A percentile compares a stretch with the other conserved stretches of the same genome.
Evolutionary conservation across 2,113 vertebrate species (phyloP).

Genomic region (Sphaerodactylus townsendi): DNA sequence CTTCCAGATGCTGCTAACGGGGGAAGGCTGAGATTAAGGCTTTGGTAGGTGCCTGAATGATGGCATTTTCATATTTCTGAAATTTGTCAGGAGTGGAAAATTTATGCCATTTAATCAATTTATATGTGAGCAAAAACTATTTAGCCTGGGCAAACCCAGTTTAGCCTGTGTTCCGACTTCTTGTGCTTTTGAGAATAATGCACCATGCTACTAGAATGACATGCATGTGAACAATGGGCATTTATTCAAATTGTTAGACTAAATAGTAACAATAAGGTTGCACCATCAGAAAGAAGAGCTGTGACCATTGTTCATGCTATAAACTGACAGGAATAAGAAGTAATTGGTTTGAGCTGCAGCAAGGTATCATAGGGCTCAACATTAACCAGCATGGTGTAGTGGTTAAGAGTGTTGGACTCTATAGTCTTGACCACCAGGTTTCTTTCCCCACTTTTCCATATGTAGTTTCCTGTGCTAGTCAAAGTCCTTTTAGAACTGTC

Average conservation of each 20-base stretch:
- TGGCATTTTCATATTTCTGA: constrained; percentile 30
- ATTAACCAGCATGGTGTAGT: too few relatives aligned
- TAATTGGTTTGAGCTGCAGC: not conserved
- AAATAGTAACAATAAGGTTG: not conserved
- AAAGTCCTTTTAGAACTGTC: too few relatives aligned
- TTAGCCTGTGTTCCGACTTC: not conserved
- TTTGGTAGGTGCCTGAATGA: constrained; percentile 12
- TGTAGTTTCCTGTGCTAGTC: too few relatives aligned
- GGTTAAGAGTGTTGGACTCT: too few relatives aligned
- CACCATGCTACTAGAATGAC: not conserved
- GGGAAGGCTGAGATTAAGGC: constrained; percentile 56
- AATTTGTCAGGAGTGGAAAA: constrained; percentile 21
- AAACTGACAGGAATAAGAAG: not conserved
- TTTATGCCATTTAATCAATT: not conserved
- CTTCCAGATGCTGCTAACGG: constrained; percentile 21
- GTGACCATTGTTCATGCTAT: not conserved
- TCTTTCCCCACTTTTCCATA: too few relatives aligned
- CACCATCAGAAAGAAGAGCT: not conserved
- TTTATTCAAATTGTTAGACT: not conserved
- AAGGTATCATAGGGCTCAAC: not conserved
- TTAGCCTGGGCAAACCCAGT: not conserved
- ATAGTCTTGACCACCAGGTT: too few relatives aligned
- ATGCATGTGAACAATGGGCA: not conserved
- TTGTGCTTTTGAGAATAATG: not conserved
- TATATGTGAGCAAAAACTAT: not conserved